Evolutionary conservation across 1,140 invertebrate species (phyloP), one percentile per base, ranked within the genome.

Genomic region (Lasaia peninsularis): DNA sequence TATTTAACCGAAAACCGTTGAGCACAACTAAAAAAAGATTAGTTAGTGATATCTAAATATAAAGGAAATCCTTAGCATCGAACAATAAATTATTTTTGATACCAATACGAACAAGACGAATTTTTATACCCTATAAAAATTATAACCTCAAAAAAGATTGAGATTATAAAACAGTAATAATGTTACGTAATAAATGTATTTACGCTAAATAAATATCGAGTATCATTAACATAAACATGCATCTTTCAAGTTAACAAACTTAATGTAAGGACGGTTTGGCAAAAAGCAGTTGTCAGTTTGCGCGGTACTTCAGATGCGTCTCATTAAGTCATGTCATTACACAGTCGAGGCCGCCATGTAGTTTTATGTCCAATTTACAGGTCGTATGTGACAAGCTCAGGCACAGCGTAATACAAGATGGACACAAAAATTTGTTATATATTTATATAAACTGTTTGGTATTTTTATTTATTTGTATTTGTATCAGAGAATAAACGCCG

Each of bases 271-370:
- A 40, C 37, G 16, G 37, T 44, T 44, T 44, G 52, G 54, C 62
- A 72, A 72, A 70, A 64, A 65, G 58, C 52, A 49, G 28, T 49
- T 54, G 58, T 34, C n/a, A n/a, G n/a, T n/a, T n/a, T n/a, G n/a
- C 54, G 60, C 58, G 50, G 59, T 40, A 50, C 54, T 37, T 60
- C 52, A 44, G 60, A 63, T 52, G 63, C 56, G 60, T 69, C 73
- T 73, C 73, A 75, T 75, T 75, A 75, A 65, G 60, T 63, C 57
- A 52, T 48, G 64, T 69, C 71, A 69, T 73, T 69, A 75, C 73
- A 65, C 70, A 63, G 54, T 48, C 52, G 57, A 58, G 55, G 61
- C 58, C 56, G 65, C 63, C 67, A 64, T 67, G 58, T 69, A 71
- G 62, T 65, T 63, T 65, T 44, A 69, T 53, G 65, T 67, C 65